phyloP scores from a whole-genome alignment of 2,113 vertebrate species.

The Emydura subglobosa region DNA sequence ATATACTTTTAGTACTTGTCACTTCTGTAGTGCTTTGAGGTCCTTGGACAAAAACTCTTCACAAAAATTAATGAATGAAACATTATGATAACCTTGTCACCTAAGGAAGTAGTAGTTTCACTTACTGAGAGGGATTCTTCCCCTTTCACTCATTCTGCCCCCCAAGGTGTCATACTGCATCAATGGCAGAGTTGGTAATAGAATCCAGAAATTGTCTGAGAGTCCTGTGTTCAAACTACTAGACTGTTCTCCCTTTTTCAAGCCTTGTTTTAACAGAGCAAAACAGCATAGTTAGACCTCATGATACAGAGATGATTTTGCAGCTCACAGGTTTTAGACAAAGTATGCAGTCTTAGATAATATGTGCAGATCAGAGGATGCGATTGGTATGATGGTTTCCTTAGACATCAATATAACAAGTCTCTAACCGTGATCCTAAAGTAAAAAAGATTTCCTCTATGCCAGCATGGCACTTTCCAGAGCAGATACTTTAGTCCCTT shows the following conservation, averaged over 20 bases:
- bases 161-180: neutral
- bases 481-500: neutral
- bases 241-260: neutral
- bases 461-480: neutral
- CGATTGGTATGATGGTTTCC: no score
- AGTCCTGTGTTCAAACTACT: neutral
- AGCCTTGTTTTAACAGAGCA: no score
- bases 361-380: no score
- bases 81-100: fast-evolving
- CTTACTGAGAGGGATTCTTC: neutral
- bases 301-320: neutral
- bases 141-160: neutral
- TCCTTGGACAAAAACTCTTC: neutral
- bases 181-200: neutral
- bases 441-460: neutral
- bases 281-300: neutral
- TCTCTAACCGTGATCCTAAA: neutral
- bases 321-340: neutral
- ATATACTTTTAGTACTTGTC: neutral
- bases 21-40: neutral
- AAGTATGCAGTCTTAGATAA: no score
- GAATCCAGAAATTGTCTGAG: neutral
- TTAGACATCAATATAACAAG: neutral
- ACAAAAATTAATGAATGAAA: neutral
- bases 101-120: neutral